Evolutionary conservation across 2,113 vertebrate species (phyloP), one percentile per base, ranked within the genome.

Genomic region (Myocastor coypus): DNA sequence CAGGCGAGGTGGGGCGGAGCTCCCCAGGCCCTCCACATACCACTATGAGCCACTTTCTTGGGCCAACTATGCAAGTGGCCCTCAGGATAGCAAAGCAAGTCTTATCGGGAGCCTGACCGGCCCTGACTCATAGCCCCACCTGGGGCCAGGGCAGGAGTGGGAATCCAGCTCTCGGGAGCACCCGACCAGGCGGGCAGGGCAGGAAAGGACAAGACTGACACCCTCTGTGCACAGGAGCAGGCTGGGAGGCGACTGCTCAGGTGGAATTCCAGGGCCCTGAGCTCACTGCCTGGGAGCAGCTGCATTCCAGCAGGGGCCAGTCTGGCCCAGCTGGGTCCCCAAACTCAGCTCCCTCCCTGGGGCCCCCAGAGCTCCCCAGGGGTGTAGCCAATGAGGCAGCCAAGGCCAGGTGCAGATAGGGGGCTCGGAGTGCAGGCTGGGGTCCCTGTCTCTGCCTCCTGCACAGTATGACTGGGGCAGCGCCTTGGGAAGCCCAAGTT

Each of bases 251-350:
- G 96, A 92, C 93, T 94, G 86, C 82, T 90, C 66, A 17, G 78
- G 87, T 92, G 91, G 95, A 92, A 98, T 98, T 97, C 97, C 97
- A 96, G 83, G 92, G 50, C 61, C 96, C 96, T 97, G 97, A 97
- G 97, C 97, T 98, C 97, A 98, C 93, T 88, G 92, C 81, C 87
- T 86, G 0, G 55, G 90, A 94, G 97, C 94, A 34, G 86, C 30
- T 0, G 71, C 97, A 97, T 97, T 97, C 97, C 97, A 96, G 84
- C 42, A 11, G 66, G 95, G 85, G 78, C 96, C 93, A 63, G 89
- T 95, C 94, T 87, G 1, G 0, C 97, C 96, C 61, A 7, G 88
- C 90, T 64, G 92, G 83, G 90, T 83, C 92, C 80, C 88, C 32
- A 1, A 20, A 6, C 50, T 80, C 42, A 22, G 55, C 8, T 26